Evolutionary conservation across 2,797 vertebrate species (phyloP).

Genomic region (Cuniculus paca): DNA sequence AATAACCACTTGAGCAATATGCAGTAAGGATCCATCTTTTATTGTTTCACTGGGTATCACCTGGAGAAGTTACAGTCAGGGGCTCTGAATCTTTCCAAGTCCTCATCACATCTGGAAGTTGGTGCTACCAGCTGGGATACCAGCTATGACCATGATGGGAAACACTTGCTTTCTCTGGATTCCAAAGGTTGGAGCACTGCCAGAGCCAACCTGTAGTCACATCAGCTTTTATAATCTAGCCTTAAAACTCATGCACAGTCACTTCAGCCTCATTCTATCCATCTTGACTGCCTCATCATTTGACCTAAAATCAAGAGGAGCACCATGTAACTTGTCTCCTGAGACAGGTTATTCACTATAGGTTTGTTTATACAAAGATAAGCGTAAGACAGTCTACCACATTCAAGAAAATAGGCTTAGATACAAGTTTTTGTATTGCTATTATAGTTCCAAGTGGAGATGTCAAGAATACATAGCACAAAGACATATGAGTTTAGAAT

Average conservation of each 20-base stretch:
- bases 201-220: background rate
- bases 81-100: background rate
- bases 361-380: background rate
- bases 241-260: background rate
- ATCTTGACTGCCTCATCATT: background rate
- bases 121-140: background rate
- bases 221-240: background rate
- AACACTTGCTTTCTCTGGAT: background rate
- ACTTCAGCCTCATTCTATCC: background rate
- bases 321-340: background rate
- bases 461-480: background rate
- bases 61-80: background rate
- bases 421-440: background rate
- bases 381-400: background rate
- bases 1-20: background rate
- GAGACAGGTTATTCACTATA: background rate
- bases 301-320: background rate
- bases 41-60: background rate
- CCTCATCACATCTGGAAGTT: background rate
- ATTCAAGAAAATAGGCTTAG: background rate
- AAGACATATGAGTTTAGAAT: background rate
- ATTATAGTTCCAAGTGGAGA: background rate
- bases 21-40: background rate
- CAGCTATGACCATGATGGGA: rapidly evolving
- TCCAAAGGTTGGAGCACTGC: background rate